Conservation (phyloP, 2,113 vertebrate genomes). For the Halichoeres trimaculatus region DNA sequence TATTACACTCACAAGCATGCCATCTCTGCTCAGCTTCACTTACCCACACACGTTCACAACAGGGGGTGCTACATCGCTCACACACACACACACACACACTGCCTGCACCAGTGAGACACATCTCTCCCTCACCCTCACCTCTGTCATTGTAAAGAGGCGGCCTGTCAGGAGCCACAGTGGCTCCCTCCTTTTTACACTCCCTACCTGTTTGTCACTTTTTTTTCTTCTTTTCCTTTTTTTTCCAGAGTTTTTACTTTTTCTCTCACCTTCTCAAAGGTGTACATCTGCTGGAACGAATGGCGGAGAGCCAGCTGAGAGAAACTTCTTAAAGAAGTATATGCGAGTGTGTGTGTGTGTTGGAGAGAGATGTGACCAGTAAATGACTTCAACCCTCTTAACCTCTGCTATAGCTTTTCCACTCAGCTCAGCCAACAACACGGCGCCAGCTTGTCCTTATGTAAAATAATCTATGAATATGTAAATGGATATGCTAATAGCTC, state of each 20-base stretch:
- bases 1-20: constrained; percentile 36
- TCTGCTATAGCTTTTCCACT: constrained; percentile 39
- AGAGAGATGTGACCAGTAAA: constrained; percentile 20
- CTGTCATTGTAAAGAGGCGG: constrained; percentile 46
- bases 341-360: constrained; percentile 4
- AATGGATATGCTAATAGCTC: constrained; percentile 48
- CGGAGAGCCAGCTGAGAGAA: constrained; percentile 14
- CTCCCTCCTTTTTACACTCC: constrained; percentile 23
- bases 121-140: constrained; percentile 47
- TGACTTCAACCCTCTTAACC: constrained; percentile 53
- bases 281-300: constrained; percentile 27
- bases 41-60: neutral
- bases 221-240: neutral
- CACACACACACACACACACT: neutral
- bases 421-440: constrained; percentile 34
- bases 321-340: neutral
- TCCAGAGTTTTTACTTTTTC: neutral
- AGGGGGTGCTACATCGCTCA: neutral
- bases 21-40: constrained; percentile 39
- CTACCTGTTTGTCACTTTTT: neutral
- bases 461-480: constrained; percentile 64
- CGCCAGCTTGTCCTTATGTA: constrained; percentile 45
- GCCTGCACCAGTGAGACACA: constrained; percentile 31
- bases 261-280: constrained; percentile 27
- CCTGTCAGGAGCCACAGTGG: constrained; percentile 38